Conservation (phyloP, 2,888 invertebrate species). For the Napeogenes sylphis region DNA sequence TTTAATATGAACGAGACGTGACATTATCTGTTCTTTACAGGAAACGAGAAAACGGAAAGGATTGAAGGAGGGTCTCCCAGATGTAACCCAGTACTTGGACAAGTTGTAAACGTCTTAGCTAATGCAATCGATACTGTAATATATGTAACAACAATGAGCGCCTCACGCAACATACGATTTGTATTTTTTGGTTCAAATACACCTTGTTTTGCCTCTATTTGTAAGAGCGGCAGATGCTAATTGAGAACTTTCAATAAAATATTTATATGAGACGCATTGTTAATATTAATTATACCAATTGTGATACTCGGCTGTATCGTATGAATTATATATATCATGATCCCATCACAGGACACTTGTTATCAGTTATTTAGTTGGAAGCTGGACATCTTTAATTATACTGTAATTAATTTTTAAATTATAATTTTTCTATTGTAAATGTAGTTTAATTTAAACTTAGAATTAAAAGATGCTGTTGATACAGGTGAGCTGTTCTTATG, state of each 20-base stretch:
- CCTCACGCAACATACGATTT: slow-evolving; percentile 57
- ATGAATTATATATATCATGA: slow-evolving; percentile 33
- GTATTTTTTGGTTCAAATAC: slow-evolving; percentile 40
- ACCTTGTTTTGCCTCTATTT: slow-evolving; percentile 50
- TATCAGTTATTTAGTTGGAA: slow-evolving; percentile 50
- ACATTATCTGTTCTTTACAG: slow-evolving; percentile 62
- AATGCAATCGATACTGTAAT: slow-evolving; percentile 69
- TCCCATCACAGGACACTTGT: slow-evolving; percentile 40
- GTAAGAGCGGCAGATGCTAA: slow-evolving; percentile 34
- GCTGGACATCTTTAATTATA: slow-evolving; percentile 61
- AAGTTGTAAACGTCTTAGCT: slow-evolving; percentile 91
- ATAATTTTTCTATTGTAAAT: slow-evolving; percentile 75
- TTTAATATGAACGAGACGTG: not conserved
- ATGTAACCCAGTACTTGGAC: slow-evolving; percentile 96
- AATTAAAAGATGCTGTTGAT: slow-evolving; percentile 15
- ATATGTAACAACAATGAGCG: slow-evolving; percentile 66
- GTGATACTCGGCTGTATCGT: slow-evolving; percentile 48
- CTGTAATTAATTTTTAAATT: slow-evolving; percentile 77
- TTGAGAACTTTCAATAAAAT: slow-evolving; percentile 45
- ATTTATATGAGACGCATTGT: slow-evolving; percentile 57
- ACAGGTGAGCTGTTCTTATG: slow-evolving; percentile 41
- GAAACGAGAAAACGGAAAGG: slow-evolving; percentile 99
- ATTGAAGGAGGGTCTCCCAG: slow-evolving; percentile 98
- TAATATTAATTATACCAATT: slow-evolving; percentile 39
- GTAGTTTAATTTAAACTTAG: slow-evolving; percentile 50